A percentile compares a stretch with the other conserved stretches of the same genome.
These are phyloP conservation scores for Alosa alosa DNA, from an alignment of 2,113 vertebrate genomes.

Conservation along the genomic window DNA sequence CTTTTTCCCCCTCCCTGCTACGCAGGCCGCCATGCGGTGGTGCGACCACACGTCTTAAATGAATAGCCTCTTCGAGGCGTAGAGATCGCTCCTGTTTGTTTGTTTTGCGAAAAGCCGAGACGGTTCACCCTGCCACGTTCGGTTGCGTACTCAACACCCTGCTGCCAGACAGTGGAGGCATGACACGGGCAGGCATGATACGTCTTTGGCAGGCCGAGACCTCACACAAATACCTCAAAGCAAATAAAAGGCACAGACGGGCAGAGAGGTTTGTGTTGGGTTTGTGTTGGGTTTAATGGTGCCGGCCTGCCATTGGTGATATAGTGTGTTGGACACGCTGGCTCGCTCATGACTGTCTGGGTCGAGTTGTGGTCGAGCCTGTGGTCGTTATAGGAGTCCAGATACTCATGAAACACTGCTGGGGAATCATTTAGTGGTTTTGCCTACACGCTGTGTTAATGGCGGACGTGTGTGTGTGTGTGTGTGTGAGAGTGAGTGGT, in stretches of 20 bases:
- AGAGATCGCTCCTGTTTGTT: background rate
- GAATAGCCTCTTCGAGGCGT: background rate
- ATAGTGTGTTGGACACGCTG: background rate
- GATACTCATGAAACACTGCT: slow-evolving; percentile 19
- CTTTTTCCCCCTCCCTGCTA: background rate
- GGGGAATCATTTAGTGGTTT: slow-evolving; percentile 20
- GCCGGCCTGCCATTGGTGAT: slow-evolving; percentile 17
- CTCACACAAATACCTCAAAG: slow-evolving; percentile 18
- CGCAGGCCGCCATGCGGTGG: background rate
- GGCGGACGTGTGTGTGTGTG: background rate
- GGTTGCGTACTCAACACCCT: slow-evolving; percentile 1
- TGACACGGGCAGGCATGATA: background rate
- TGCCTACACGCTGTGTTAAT: background rate
- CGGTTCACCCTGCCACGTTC: background rate
- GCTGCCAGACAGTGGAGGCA: background rate
- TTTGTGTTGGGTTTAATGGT: too few relatives aligned
- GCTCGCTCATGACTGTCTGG: slow-evolving; percentile 23
- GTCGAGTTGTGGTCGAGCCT: slow-evolving; percentile 26
- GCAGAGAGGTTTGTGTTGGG: background rate
- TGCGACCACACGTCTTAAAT: background rate
- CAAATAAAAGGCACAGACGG: slow-evolving; percentile 31
- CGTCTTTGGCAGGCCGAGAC: background rate
- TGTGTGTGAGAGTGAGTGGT: background rate
- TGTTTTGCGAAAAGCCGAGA: background rate
- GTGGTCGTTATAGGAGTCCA: slow-evolving; percentile 22